Evolutionary conservation across 2,888 invertebrate genomes (phyloP), one percentile per base, ranked within the genome.

Genomic region (Leucania comma): DNA sequence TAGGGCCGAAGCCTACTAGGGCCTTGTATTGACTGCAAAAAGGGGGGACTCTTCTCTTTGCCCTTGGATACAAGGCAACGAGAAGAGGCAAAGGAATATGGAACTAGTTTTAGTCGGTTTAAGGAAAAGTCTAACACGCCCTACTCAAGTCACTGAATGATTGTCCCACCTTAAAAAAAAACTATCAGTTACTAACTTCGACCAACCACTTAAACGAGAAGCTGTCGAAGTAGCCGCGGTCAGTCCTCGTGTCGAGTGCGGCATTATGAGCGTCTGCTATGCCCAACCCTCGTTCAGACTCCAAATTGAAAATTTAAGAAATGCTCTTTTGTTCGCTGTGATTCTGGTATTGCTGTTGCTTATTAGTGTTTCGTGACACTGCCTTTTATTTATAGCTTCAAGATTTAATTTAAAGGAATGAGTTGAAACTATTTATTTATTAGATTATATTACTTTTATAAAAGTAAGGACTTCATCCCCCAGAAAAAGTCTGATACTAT

Each of bases 181-280:
- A 48, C 53, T 14, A 29, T 38, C 26, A 68, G 72, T 82, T 81
- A 67, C 17, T 89, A 32, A 78, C 82, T 90, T 90, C 57, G 2
- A 61, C 89, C 89, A 87, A 50, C 60, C 86, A 73, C 75, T 81
- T 81, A 86, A 92, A 92, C 89, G 90, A 90, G 92, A 93, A 94
- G 93, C 93, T 89, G 88, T 89, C 90, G 91, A 92, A 95, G 95
- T 94, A 94, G 95, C 94, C 92, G 86, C 88, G 94, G 95, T 93
- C 95, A 94, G 92, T 90, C 86, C 94, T 95, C 86, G 84, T 89
- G 93, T 94, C 89, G 89, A 95, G 95, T 84, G 91, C 92, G 89
- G 94, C 92, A 94, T 95, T 95, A 95, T 95, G 93, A 94, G 84
- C 92, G 90, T 89, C 92, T 89, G 90, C 90, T 87, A 88, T 89